Evolutionary conservation across 2,888 invertebrate species (phyloP).

Genomic region (Archips crataeganus): DNA sequence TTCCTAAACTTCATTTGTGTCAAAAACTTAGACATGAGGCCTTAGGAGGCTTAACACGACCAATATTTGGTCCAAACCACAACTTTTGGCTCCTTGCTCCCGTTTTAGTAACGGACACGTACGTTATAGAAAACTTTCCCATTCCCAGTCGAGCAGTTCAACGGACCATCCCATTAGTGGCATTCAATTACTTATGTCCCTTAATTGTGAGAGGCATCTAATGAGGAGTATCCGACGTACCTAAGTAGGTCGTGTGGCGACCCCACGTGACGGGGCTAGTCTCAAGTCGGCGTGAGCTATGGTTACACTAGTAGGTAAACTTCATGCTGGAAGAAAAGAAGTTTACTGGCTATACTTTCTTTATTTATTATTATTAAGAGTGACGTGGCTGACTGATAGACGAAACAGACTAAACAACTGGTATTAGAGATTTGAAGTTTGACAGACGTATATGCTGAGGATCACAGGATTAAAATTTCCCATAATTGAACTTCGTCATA

Average conservation of each 20-base stretch:
- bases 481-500: no score
- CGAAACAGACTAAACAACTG: no score
- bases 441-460: no score
- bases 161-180: not conserved
- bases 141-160: not conserved
- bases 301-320: not conserved
- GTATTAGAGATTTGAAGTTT: no score
- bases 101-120: not conserved
- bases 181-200: slow-evolving; percentile 1
- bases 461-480: no score
- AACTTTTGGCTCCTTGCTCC: not conserved
- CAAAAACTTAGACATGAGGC: no score
- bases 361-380: no score
- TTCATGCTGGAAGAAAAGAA: not conserved
- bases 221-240: not conserved
- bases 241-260: slow-evolving; percentile 3
- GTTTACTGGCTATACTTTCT: no score
- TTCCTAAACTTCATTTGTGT: no score
- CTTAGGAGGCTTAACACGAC: not conserved
- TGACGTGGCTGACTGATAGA: no score
- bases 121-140: not conserved
- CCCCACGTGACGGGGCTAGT: slow-evolving; percentile 6
- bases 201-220: slow-evolving; percentile 3
- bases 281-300: not conserved
- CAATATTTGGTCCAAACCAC: not conserved